Evolutionary conservation across 2,888 invertebrate species (phyloP), one percentile per base, ranked within the genome.

Genomic region (Bhutanitis thaidina): DNA sequence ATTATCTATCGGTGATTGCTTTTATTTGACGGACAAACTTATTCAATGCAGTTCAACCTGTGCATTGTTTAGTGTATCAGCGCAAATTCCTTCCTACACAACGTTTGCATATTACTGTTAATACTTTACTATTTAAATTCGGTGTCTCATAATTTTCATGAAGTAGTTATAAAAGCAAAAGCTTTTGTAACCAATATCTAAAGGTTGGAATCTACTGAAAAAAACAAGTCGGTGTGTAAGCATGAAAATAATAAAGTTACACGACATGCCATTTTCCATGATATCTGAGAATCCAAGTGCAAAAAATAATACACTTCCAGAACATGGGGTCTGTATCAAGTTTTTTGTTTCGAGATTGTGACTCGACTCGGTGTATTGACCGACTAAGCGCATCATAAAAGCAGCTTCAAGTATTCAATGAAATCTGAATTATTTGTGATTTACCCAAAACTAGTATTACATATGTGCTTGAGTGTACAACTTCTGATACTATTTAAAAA

Each of bases 311-410:
- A 16, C 39, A 38, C 32, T 27, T 13, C 32, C 4, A 12, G 15
- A 34, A 39, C 40, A 15, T 34, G n/a, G 16, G 25, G 30, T 12
- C 10, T 32, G 20, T 47, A 50, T 12, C 32, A 20, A 43, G 35
- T n/a, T 46, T 41, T 30, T 49, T 50, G 46, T 48, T 43, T 50
- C 43, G 30, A 56, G 59, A 55, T 58, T 52, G 40, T 52, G 56
- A 54, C 77, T 71, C 84, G 82, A 81, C 60, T 66, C 74, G 68
- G 72, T 68, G 80, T 81, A 83, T 86, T 86, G 86, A 81, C 77
- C 71, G 76, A 73, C 77, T 77, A 79, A 78, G 78, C 77, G 75
- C 61, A 67, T 65, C 47, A 52, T 34, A 39, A 43, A 53, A 60
- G 70, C 80, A 81, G 77, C 77, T 66, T 69, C 74, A 77, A 72